phyloP scores from a whole-genome alignment of 1,140 invertebrate genomes.

The Zelostemma sp. region DNA sequence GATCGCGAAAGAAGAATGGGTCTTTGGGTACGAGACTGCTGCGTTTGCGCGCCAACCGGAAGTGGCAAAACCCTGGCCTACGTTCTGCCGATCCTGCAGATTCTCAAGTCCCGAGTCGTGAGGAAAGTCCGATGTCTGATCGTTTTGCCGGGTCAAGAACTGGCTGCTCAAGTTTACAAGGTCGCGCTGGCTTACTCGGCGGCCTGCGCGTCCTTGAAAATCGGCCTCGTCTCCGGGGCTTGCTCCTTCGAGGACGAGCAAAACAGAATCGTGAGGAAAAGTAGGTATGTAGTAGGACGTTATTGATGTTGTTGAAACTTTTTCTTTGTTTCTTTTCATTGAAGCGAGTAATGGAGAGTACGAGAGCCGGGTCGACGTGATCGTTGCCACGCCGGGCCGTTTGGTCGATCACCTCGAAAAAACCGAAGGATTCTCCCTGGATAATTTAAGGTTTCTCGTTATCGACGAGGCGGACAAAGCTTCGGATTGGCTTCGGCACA shows the following conservation, averaged over 20 bases:
- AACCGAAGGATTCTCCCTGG: conserved; percentile 88
- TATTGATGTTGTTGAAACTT: background rate
- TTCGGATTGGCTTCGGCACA: conserved; percentile 88
- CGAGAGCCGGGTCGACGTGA: conserved; percentile 82
- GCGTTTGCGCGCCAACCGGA: conserved; percentile 96
- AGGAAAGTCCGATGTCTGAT: conserved; percentile 84
- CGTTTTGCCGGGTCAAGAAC: conserved; percentile 91
- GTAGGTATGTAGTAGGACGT: conserved; percentile 66
- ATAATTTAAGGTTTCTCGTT: conserved; percentile 85
- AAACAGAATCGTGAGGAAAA: conserved; percentile 77
- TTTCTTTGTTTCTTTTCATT: conserved; percentile 9
- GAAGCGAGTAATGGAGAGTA: conserved; percentile 31
- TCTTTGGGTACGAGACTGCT: conserved; percentile 88
- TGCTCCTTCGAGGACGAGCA: conserved; percentile 83
- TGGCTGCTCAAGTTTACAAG: conserved; percentile 90
- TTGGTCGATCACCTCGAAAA: conserved; percentile 92
- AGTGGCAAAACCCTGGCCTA: conserved; percentile 98
- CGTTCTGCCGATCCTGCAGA: conserved; percentile 92
- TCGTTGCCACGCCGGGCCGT: conserved; percentile 94
- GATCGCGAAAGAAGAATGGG: conserved; percentile 71
- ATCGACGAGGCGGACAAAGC: conserved; percentile 97
- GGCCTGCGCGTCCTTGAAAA: conserved; percentile 78
- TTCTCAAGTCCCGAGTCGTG: conserved; percentile 62
- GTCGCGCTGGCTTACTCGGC: conserved; percentile 86
- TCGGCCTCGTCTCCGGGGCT: conserved; percentile 81